Conservation (phyloP, 2,113 vertebrate genomes). For the Glareola pratincola region DNA sequence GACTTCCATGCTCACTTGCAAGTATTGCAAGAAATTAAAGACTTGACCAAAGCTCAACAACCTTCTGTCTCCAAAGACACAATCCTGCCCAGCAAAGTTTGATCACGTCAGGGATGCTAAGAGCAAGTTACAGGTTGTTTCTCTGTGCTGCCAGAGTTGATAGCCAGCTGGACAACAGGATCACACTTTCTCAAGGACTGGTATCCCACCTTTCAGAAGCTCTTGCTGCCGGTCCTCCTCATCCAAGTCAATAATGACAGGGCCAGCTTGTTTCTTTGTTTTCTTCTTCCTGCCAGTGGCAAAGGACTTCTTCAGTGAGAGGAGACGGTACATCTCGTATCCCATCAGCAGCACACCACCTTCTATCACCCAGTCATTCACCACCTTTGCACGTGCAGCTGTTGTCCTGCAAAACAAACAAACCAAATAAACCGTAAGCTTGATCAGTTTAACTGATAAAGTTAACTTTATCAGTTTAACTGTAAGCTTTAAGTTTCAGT, state of each 20-base stretch:
- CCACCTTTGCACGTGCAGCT: conserved; percentile 91
- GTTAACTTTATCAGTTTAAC: no score
- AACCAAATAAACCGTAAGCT: not conserved
- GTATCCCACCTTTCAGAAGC: conserved; percentile 87
- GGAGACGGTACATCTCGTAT: conserved; percentile 97
- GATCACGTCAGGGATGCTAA: not conserved
- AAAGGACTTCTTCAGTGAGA: conserved; percentile 97
- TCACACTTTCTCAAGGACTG: not conserved
- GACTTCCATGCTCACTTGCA: not conserved
- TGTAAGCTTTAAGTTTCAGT: not conserved
- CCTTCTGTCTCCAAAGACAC: not conserved
- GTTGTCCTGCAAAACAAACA: conserved; percentile 81
- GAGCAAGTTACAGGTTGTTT: not conserved
- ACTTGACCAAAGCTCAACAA: not conserved
- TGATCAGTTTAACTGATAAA: no score
- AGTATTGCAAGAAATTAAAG: not conserved
- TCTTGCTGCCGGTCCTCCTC: conserved; percentile 98
- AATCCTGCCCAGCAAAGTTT: not conserved
- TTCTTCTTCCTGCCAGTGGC: conserved; percentile 94
- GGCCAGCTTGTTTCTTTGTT: conserved; percentile 92
- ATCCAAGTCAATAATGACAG: conserved; percentile 97
- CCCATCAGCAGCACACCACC: conserved; percentile 97
- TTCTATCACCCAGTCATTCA: conserved; percentile 91
- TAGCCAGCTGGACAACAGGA: not conserved
- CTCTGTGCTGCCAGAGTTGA: not conserved